Percentiles rank a stretch among this genome's conserved stretches.
Evolutionary conservation across 2,113 vertebrate genomes (phyloP).

Genomic region (Odobenus rosmarus): DNA sequence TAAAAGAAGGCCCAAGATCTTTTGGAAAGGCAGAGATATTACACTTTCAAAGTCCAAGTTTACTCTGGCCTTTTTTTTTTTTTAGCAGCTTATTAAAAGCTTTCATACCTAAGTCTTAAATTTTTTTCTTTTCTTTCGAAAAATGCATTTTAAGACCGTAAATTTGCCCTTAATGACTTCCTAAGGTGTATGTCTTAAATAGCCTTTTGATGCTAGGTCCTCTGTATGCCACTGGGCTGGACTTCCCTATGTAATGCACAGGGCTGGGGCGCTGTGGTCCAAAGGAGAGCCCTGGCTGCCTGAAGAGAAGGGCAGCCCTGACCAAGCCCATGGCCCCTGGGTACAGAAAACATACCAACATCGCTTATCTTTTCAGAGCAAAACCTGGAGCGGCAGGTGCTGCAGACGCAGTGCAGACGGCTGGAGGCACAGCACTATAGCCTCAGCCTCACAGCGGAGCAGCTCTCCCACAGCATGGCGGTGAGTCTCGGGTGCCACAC

Average conservation of each 20-base stretch:
- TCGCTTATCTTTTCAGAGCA: constrained; percentile 88
- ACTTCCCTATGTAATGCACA: fast-evolving
- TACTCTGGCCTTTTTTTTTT: not conserved
- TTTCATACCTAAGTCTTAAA: no score
- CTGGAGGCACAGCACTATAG: constrained; percentile 98
- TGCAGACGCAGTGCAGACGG: constrained; percentile 95
- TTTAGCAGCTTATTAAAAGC: not conserved
- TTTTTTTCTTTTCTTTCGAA: not conserved
- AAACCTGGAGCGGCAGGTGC: constrained; percentile 95
- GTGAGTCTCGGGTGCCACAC: constrained; percentile 84
- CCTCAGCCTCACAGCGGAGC: constrained; percentile 95
- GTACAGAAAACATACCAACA: fast-evolving
- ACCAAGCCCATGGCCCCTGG: not conserved
- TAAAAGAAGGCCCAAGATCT: not conserved
- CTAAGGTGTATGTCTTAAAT: not conserved
- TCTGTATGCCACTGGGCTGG: not conserved
- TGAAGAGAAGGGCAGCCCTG: fast-evolving
- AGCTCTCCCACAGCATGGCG: constrained; percentile 97
- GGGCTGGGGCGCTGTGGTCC: not conserved
- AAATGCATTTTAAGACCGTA: not conserved
- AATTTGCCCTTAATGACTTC: not conserved
- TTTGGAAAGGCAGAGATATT: not conserved
- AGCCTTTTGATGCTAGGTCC: not conserved
- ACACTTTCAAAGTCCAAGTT: not conserved
- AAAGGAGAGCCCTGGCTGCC: not conserved